These are phyloP conservation scores for Agrypnia vestita DNA, from an alignment of 1,140 invertebrate species.

Conservation along the genomic window DNA sequence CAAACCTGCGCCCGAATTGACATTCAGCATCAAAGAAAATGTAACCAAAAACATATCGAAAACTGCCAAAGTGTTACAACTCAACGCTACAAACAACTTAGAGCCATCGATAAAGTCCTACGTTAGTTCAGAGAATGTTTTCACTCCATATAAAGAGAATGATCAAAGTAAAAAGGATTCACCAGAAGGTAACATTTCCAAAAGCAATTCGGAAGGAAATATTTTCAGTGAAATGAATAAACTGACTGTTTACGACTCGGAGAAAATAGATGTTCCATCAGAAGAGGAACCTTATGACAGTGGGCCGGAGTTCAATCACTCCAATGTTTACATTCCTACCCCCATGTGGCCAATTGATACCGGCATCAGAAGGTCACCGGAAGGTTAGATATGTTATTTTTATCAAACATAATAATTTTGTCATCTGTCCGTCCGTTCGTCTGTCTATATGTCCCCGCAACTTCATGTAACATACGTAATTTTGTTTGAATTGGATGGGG, in stretches of 20 bases:
- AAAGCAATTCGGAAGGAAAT: neutral
- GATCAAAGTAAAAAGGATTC: constrained; percentile 31
- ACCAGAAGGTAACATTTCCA: constrained; percentile 33
- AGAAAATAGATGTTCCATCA: neutral
- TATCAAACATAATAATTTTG: too few species aligned
- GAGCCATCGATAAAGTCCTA: constrained; percentile 15
- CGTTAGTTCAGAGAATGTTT: constrained; percentile 39
- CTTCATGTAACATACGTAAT: too few species aligned
- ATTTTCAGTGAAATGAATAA: constrained; percentile 56
- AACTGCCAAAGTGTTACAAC: constrained; percentile 44
- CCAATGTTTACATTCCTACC: constrained; percentile 35
- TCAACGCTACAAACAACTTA: neutral
- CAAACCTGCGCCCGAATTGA: neutral
- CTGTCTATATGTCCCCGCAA: too few species aligned
- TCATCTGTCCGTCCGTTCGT: too few species aligned
- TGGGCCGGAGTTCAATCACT: constrained; percentile 41
- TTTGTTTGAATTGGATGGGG: too few species aligned
- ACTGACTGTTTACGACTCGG: constrained; percentile 35
- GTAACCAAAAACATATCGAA: constrained; percentile 42
- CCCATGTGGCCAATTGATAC: constrained; percentile 67
- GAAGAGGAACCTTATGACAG: constrained; percentile 54
- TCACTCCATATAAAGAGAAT: constrained; percentile 34
- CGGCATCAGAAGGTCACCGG: constrained; percentile 70
- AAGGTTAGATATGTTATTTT: constrained; percentile 63
- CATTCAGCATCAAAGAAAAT: constrained; percentile 34